phyloP scores from a whole-genome alignment of 1,140 invertebrate species.

The Acromyrmex heyeri region DNA sequence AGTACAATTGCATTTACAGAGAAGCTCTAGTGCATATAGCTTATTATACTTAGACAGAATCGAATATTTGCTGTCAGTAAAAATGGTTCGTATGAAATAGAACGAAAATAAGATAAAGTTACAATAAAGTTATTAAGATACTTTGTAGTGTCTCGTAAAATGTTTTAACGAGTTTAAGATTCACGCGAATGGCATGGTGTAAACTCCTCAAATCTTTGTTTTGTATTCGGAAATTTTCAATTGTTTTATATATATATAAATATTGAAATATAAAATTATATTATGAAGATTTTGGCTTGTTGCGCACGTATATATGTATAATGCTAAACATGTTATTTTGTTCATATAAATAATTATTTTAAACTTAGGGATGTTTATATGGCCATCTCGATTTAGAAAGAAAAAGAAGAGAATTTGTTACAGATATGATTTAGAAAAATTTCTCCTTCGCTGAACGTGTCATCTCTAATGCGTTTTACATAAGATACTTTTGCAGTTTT shows the following conservation, averaged over 20 bases:
- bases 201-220: slow-evolving; percentile 25
- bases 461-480: slow-evolving; percentile 2
- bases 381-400: slow-evolving; percentile 39
- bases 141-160: slow-evolving; percentile 37
- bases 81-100: slow-evolving; percentile 50
- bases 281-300: slow-evolving; percentile 26
- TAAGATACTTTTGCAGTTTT: slow-evolving; percentile 24
- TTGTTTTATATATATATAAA: slow-evolving; percentile 24
- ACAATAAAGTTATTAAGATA: slow-evolving; percentile 55
- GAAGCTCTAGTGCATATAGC: slow-evolving; percentile 51
- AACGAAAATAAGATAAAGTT: slow-evolving; percentile 53
- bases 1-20: slow-evolving; percentile 75
- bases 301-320: slow-evolving; percentile 21
- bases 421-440: slow-evolving; percentile 12
- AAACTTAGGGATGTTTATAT: slow-evolving; percentile 41
- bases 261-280: slow-evolving; percentile 50
- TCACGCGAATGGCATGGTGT: slow-evolving; percentile 20
- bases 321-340: slow-evolving; percentile 29
- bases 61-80: slow-evolving; percentile 42
- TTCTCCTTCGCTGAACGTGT: neutral
- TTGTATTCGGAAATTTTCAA: slow-evolving; percentile 2
- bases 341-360: slow-evolving; percentile 34
- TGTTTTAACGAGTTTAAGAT: slow-evolving; percentile 42
- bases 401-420: slow-evolving; percentile 41
- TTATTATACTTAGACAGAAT: slow-evolving; percentile 56